Percentiles rank a stretch among this genome's conserved stretches.
phyloP scores from a whole-genome alignment of 2,888 invertebrate genomes.

The Acleris holmiana region DNA sequence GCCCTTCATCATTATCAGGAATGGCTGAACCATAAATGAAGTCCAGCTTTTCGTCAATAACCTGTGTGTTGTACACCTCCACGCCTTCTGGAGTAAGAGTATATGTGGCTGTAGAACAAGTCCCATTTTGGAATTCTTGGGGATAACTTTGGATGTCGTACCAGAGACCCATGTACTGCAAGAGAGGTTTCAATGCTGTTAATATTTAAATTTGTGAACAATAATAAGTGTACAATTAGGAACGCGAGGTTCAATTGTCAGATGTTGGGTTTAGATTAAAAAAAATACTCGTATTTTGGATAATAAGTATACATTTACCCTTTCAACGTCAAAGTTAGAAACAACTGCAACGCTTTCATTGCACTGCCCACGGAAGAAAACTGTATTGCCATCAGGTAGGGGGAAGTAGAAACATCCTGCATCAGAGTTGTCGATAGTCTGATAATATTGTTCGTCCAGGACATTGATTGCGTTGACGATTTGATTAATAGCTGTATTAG shows the following conservation, averaged over 20 bases:
- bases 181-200: slow-evolving; percentile 28
- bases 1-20: slow-evolving; percentile 58
- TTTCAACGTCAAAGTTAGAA: slow-evolving; percentile 44
- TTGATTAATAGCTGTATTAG: slow-evolving; percentile 46
- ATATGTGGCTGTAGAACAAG: slow-evolving; percentile 82
- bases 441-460: slow-evolving; percentile 53
- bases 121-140: slow-evolving; percentile 80
- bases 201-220: no score
- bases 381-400: slow-evolving; percentile 50
- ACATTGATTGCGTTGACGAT: slow-evolving; percentile 49
- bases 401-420: slow-evolving; percentile 63
- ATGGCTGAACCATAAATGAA: slow-evolving; percentile 73
- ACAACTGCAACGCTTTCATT: slow-evolving; percentile 46
- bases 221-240: no score
- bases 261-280: no score
- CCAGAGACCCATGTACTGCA: slow-evolving; percentile 83
- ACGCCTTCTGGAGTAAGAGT: slow-evolving; percentile 48
- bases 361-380: slow-evolving; percentile 59
- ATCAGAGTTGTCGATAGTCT: slow-evolving; percentile 47
- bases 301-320: slow-evolving; percentile 36
- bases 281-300: no score
- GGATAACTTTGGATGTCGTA: slow-evolving; percentile 75
- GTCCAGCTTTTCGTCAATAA: slow-evolving; percentile 63
- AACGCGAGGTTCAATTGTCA: no score
- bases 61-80: slow-evolving; percentile 35